Percentiles rank a stretch among this genome's conserved stretches.
Evolutionary conservation across 2,113 vertebrate genomes (phyloP).

Genomic region (Poecilia latipinna): DNA sequence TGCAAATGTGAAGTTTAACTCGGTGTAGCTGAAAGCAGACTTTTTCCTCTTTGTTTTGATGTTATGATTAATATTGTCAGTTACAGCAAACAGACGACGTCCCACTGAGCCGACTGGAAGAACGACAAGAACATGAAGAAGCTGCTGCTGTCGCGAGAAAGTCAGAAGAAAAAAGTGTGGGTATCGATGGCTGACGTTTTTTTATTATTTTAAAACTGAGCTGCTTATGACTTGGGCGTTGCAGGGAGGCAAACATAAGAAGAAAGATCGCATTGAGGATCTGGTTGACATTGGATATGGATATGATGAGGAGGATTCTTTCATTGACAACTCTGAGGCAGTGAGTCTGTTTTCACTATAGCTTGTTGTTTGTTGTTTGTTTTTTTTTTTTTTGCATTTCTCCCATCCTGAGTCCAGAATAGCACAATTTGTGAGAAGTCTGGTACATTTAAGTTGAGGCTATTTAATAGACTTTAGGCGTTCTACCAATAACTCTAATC

Average conservation of each 20-base stretch:
- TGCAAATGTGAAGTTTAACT: too few relatives aligned
- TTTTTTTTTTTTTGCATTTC: too few relatives aligned
- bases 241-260: constrained; percentile 84
- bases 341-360: constrained; percentile 75
- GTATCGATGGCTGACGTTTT: constrained; percentile 29
- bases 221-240: constrained; percentile 4
- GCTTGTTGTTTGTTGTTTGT: too few relatives aligned
- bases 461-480: background rate
- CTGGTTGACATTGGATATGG: constrained; percentile 95
- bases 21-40: background rate
- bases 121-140: constrained; percentile 82
- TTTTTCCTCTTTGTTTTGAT: background rate
- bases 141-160: constrained; percentile 83
- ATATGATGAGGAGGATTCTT: constrained; percentile 95
- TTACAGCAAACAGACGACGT: constrained; percentile 27
- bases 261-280: constrained; percentile 91
- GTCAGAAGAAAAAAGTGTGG: constrained; percentile 92
- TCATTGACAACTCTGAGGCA: constrained; percentile 98
- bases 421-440: too few relatives aligned
- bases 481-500: background rate
- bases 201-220: background rate
- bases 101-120: constrained; percentile 74
- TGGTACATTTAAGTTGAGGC: background rate
- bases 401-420: too few relatives aligned
- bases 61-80: constrained; percentile 11